phyloP scores from a whole-genome alignment of 2,113 vertebrate genomes.

The rabbit (Oryctolagus cuniculus) region mOryCun1.1 NC_091434.1:173711001-173711500 shows the following conservation, averaged over 20 bases:
- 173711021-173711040: not conserved
- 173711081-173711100: not conserved
- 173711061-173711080: not conserved
- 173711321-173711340: not conserved
- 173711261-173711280: not conserved
- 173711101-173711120: not conserved
- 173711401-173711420: not conserved
- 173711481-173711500: too few relatives aligned
- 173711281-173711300: not conserved
- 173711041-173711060: not conserved
- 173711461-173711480: too few relatives aligned
- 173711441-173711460: too few relatives aligned
- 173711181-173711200: not conserved
- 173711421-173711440: too few relatives aligned
- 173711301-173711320: not conserved
- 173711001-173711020: not conserved
- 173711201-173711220: not conserved
- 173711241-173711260: too few relatives aligned
- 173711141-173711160: not conserved
- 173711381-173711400: too few relatives aligned
- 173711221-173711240: not conserved
- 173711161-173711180: not conserved
- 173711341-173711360: not conserved
- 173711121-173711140: not conserved
- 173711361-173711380: not conserved